Evolutionary conservation across 2,113 vertebrate genomes (phyloP).

Genomic region (Felis catus): DNA sequence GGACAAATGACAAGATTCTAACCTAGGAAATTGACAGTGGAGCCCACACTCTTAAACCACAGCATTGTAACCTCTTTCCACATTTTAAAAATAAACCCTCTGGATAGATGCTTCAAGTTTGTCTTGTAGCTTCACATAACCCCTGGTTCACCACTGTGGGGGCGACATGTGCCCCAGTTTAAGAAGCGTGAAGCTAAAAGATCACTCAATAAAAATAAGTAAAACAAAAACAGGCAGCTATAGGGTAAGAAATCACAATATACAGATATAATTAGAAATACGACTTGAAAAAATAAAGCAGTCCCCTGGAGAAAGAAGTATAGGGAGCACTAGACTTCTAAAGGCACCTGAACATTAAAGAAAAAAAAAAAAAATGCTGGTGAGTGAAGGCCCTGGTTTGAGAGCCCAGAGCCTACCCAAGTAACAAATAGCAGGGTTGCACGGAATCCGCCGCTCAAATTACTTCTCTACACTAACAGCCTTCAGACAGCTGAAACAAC

Average conservation of each 20-base stretch:
- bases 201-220: neutral
- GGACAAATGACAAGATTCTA: neutral
- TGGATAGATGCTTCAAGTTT: neutral
- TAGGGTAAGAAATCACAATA: neutral
- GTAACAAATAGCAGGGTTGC: neutral
- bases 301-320: neutral
- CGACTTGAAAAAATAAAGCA: conserved; percentile 17
- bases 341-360: neutral
- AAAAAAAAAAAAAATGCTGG: neutral
- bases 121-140: neutral
- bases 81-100: neutral
- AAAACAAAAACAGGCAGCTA: neutral
- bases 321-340: neutral
- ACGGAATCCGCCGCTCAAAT: neutral
- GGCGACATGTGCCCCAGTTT: neutral
- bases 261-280: neutral
- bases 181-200: neutral
- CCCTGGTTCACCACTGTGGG: neutral
- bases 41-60: neutral
- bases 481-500: neutral
- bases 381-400: neutral
- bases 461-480: neutral
- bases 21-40: neutral
- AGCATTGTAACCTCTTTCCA: neutral
- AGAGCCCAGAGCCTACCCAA: neutral